Conservation (phyloP, 2,888 invertebrate genomes). For the Volucella zonaria region DNA sequence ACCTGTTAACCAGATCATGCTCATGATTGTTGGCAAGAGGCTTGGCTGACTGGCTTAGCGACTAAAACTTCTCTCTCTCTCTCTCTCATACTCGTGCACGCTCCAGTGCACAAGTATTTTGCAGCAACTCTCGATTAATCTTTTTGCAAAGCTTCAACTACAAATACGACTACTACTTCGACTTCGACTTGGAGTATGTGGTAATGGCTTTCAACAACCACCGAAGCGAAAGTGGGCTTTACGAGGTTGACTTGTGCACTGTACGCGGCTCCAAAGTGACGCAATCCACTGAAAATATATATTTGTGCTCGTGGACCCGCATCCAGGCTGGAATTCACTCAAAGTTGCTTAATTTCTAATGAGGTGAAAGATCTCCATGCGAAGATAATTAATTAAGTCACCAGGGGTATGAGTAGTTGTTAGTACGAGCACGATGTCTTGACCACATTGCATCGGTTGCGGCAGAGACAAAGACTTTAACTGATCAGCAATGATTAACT, state of each 20-base stretch:
- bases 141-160: constrained; percentile 55
- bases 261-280: constrained; percentile 41
- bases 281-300: constrained; percentile 36
- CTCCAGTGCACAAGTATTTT: constrained; percentile 61
- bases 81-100: constrained; percentile 38
- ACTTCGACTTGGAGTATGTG: constrained; percentile 56
- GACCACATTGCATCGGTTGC: constrained; percentile 37
- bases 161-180: constrained; percentile 3
- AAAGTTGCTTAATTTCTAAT: constrained; percentile 67
- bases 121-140: constrained; percentile 64
- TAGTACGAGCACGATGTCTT: constrained; percentile 22
- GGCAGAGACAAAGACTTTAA: constrained; percentile 7
- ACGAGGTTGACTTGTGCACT: constrained; percentile 61
- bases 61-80: constrained; percentile 57
- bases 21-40: constrained; percentile 32
- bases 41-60: constrained; percentile 51
- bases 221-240: constrained; percentile 69
- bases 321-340: background rate
- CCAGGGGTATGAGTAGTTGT: constrained; percentile 4
- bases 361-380: constrained; percentile 69
- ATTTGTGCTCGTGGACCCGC: constrained; percentile 11
- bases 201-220: constrained; percentile 61
- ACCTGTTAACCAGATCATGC: constrained; percentile 69
- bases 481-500: background rate
- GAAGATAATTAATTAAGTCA: constrained; percentile 65